Base-by-base conservation (phyloP, 2,797 vertebrate species). In the Bovichtus variegatus region DNA sequence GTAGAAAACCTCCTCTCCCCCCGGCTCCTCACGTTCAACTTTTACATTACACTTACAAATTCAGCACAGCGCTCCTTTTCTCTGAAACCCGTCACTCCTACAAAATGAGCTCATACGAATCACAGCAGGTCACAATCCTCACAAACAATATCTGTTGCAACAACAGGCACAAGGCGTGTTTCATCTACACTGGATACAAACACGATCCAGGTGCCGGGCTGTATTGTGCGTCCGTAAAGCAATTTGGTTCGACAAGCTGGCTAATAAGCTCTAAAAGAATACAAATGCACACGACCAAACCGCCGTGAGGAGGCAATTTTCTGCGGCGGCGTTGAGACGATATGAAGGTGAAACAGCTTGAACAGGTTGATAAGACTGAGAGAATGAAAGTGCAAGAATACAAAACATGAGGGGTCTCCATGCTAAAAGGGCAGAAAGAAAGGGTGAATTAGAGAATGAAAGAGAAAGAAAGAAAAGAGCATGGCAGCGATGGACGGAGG, bases 211-310 rank as follows among this genome's bases (percentile, higher is more conserved):
- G 9, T 4, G 21, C 54, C 5, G 31, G 2, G 27, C 3, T 23
- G 23, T 16, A 27, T 21, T 47, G 8, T 65, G 2, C 15, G 34
- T 43, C 62, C 55, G 27, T 66, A 13, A 72, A 81, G 58, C 67
- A 59, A 84, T 88, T 67, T 68, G 49, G 18, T 65, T 43, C 34
- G 5, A 79, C 61, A 72, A 54, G 40, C 67, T 43, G 50, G 61
- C 55, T 76, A 75, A 78, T 79, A 71, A 75, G 19, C 55, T 25
- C 23, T 47, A 57, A 41, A 81, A 59, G 44, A 77, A 74, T 40
- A 71, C 65, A 75, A 82, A 78, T 38, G 55, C 15, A 79, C 74
- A 69, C 6, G 12, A 66, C 16, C 77, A 43, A 13, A 40, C 3
- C 3, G 1, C 50, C 40, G 19, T 27, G 51, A 72, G 53, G 63